Evolutionary conservation across 2,797 vertebrate genomes (phyloP), one percentile per base, ranked within the genome.

Genomic region (Poeciliopsis infans): DNA sequence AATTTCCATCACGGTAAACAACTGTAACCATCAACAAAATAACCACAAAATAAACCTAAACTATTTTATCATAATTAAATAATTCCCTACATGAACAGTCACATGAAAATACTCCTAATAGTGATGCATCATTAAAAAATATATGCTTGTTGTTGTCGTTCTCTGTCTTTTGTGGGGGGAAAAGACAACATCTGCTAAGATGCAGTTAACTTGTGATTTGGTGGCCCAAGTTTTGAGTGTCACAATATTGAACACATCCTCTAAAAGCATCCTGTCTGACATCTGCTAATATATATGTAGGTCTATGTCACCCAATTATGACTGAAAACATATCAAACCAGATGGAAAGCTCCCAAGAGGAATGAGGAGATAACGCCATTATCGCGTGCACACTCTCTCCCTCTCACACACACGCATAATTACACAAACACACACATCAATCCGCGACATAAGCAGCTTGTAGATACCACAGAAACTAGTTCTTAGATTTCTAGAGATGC

Each of bases 331-430:
- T 91, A 89, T 89, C 85, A 94, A 93, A 91, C 79, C 95, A 95
- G 95, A 96, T 95, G 93, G 95, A 95, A 92, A 81, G 80, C 83
- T 94, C 95, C 94, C 92, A 5, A 57, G 94, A 88, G 93, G 75
- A n/a, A 49, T 31, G 69, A 72, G 81, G 75, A 74, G 20, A 33
- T 94, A 95, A 95, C 95, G 94, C 92, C 93, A 94, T 96, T 95
- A 95, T 79, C 55, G 70, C 72, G 61, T 75, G 66, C 16, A 79
- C 78, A 82, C 81, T 87, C 61, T 82, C 82, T 80, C 74, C 82
- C 39, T 66, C 25, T 13, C 20, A 75, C 73, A 83, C 82, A 80
- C 74, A 74, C 68, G 74, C 73, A 75, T 25, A 53, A 53, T 53
- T 53, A 53, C 75, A 79, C 75, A 82, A 3, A 80, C 51, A 79